A percentile compares a stretch with the other conserved stretches of the same genome.
Evolutionary conservation across 1,140 invertebrate genomes (phyloP).

Genomic region (Drosophila lacteicornis): DNA sequence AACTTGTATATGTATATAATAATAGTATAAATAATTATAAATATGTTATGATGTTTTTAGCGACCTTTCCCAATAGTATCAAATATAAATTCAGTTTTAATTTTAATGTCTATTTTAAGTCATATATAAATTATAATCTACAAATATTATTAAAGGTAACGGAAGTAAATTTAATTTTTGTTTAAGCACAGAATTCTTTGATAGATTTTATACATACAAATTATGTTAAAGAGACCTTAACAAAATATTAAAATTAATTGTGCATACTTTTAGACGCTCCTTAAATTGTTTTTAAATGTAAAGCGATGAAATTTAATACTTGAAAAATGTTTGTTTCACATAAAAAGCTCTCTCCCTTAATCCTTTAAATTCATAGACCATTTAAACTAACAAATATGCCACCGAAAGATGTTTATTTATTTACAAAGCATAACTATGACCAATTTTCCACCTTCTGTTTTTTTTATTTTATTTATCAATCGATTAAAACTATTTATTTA

Average conservation of each 20-base stretch:
- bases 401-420: neutral
- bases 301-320: neutral
- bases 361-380: neutral
- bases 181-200: rapidly evolving
- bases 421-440: neutral
- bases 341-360: neutral
- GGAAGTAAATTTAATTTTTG: no score
- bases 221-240: neutral
- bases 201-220: neutral
- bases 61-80: no score
- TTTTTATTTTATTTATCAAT: neutral
- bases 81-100: no score
- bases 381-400: neutral
- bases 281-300: neutral
- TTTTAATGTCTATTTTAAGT: no score
- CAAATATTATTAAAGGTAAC: no score
- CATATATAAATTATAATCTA: neutral
- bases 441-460: no score
- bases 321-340: no score
- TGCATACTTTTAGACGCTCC: neutral
- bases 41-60: no score
- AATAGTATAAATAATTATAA: no score
- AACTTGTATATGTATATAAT: no score
- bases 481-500: conserved; percentile 1
- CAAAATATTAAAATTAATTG: neutral